A percentile compares a stretch with the other conserved stretches of the same genome.
Conservation (phyloP, 2,797 vertebrate species). For the Catostomus latipinnis region DNA sequence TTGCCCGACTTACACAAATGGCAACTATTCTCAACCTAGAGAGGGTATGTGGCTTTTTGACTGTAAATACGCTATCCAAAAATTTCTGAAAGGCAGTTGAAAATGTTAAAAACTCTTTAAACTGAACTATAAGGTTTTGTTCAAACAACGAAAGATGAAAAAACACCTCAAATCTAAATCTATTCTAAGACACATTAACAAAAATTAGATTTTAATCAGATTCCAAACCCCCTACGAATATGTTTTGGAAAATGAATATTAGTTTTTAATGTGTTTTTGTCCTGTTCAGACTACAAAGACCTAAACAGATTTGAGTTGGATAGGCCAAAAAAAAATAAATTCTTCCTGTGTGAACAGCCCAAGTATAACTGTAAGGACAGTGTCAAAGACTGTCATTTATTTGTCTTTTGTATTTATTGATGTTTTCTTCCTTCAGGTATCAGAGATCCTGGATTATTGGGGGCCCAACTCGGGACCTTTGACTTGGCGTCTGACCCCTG, state of each 20-base stretch:
- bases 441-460: slow-evolving; percentile 98
- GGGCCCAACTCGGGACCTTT: slow-evolving; percentile 94
- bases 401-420: not conserved
- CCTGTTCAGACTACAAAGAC: no score
- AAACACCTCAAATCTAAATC: no score
- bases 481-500: slow-evolving; percentile 97
- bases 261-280: no score
- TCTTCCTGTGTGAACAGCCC: no score
- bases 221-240: no score
- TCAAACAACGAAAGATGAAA: no score
- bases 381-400: not conserved
- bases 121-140: no score
- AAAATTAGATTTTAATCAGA: no score
- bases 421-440: slow-evolving; percentile 82
- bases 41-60: slow-evolving; percentile 77
- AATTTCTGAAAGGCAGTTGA: not conserved
- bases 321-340: no score
- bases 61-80: not conserved
- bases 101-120: not conserved
- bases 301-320: no score
- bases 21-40: slow-evolving; percentile 97
- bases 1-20: slow-evolving; percentile 97
- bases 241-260: no score
- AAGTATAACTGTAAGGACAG: not conserved
- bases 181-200: no score